phyloP scores from a whole-genome alignment of 2,113 vertebrate species.

The Poecile atricapillus region DNA sequence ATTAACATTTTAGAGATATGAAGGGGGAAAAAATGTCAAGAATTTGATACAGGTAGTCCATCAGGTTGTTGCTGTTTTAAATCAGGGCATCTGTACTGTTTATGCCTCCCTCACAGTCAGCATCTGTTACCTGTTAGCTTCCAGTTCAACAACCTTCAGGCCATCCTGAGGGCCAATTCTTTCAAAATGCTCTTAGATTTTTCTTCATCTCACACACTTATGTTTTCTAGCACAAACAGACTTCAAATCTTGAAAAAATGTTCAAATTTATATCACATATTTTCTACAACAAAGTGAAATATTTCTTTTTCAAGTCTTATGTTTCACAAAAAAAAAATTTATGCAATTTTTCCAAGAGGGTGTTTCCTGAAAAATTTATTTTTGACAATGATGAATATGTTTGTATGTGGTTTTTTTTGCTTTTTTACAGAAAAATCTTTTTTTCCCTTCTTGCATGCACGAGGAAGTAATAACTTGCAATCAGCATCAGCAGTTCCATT shows the following conservation, averaged over 20 bases:
- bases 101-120: accelerated
- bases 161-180: background rate
- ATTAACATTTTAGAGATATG: background rate
- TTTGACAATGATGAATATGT: background rate
- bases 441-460: background rate
- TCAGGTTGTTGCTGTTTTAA: background rate
- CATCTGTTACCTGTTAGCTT: background rate
- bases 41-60: background rate
- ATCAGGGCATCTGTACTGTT: background rate
- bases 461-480: background rate
- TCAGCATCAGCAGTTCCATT: background rate
- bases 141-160: background rate
- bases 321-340: background rate
- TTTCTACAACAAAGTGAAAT: background rate
- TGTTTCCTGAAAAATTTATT: background rate
- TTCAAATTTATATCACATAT: background rate
- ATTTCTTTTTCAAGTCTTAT: background rate
- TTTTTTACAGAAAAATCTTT: background rate
- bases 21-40: background rate
- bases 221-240: background rate
- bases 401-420: background rate
- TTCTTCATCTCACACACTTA: background rate
- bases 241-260: background rate
- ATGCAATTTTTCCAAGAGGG: background rate
- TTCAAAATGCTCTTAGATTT: background rate